Percentiles rank a stretch among this genome's conserved stretches.
Evolutionary conservation across 2,113 vertebrate genomes (phyloP).

Genomic region (Pedetes capensis): DNA sequence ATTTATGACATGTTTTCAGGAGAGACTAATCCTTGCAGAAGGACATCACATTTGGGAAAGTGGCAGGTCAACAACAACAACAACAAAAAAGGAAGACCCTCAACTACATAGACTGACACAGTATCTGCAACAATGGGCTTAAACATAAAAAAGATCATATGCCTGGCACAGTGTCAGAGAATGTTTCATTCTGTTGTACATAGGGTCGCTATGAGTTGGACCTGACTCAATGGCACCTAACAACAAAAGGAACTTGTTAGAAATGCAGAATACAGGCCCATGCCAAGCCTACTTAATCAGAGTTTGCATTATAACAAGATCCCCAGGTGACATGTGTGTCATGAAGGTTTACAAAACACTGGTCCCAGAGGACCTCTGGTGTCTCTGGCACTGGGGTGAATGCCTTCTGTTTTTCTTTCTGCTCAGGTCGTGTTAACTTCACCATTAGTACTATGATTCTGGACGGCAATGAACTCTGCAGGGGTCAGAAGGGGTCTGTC

Average conservation of each 20-base stretch:
- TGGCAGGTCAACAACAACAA: too few relatives aligned
- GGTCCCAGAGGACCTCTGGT: not conserved
- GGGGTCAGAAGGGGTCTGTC: slow-evolving; percentile 40
- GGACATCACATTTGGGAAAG: too few relatives aligned
- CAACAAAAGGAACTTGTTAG: not conserved
- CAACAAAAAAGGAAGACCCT: too few relatives aligned
- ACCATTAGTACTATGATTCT: slow-evolving; percentile 77
- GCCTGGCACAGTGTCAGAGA: too few relatives aligned
- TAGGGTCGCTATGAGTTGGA: too few relatives aligned
- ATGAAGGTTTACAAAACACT: not conserved
- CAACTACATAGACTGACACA: too few relatives aligned
- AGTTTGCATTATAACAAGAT: not conserved
- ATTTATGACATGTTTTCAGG: too few relatives aligned
- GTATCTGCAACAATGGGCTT: too few relatives aligned
- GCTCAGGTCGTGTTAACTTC: slow-evolving; percentile 70
- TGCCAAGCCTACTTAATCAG: not conserved
- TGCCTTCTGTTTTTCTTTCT: not conserved
- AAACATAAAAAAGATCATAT: too few relatives aligned
- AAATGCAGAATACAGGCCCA: not conserved
- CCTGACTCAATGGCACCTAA: too few relatives aligned
- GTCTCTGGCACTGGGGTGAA: not conserved
- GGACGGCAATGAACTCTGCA: slow-evolving; percentile 72
- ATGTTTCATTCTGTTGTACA: too few relatives aligned
- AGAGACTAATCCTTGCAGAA: too few relatives aligned
- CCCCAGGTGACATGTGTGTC: not conserved